Evolutionary conservation across 1,140 invertebrate species (phyloP).

Genomic region (Zaprionus ornatus): DNA sequence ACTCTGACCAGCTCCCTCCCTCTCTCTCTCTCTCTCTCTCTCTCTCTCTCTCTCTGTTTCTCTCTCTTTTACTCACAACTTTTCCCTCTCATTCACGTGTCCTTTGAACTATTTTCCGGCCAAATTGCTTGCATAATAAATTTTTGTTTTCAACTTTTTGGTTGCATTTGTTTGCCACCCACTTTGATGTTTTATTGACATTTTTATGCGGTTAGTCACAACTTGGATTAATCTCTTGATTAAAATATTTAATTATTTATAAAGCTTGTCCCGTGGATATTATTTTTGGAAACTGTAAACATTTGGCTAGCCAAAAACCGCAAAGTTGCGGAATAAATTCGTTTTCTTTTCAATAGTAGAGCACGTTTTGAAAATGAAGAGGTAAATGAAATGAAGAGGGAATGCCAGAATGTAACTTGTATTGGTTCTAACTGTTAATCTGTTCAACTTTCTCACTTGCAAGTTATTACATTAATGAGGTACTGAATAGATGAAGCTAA

Average conservation of each 20-base stretch:
- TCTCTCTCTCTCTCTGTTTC: background rate
- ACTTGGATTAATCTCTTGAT: conserved; percentile 4
- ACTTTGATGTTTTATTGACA: conserved; percentile 15
- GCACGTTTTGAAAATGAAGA: too few relatives aligned
- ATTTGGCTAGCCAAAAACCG: background rate
- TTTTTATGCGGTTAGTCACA: background rate
- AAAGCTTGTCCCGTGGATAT: background rate
- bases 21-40: background rate
- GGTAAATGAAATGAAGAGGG: too few relatives aligned
- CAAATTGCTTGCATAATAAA: conserved; percentile 31
- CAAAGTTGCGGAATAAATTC: background rate
- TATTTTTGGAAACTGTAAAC: background rate
- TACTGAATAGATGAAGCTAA: too few relatives aligned
- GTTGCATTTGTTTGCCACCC: conserved; percentile 1
- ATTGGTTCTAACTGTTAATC: too few relatives aligned
- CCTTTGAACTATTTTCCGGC: conserved; percentile 13
- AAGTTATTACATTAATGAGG: too few relatives aligned
- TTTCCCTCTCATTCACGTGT: background rate
- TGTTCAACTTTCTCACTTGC: too few relatives aligned
- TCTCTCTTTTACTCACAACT: background rate
- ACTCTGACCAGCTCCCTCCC: background rate
- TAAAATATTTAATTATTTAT: conserved; percentile 8
- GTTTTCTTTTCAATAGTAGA: background rate
- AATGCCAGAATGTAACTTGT: too few relatives aligned
- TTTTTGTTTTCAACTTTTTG: conserved; percentile 1